Base-by-base conservation (phyloP, 2,888 invertebrate genomes). In the Rhagophthalmus giganteus region DNA sequence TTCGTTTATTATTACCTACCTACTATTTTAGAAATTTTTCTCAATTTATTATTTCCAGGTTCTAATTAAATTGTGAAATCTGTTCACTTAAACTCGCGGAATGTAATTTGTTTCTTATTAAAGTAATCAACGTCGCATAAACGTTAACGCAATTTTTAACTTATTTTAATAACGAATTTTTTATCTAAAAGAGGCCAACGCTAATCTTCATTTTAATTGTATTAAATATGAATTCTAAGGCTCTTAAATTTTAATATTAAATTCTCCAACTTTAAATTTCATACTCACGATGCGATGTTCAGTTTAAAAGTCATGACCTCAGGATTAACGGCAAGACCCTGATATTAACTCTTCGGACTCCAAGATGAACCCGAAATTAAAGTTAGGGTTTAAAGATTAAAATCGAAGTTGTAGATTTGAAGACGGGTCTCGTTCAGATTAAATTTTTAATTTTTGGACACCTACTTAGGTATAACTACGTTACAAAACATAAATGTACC, bases 1-100 rank as follows among this genome's bases (percentile, higher is more conserved):
- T 45, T 37, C 14, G 20, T 30, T 24, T 25, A 26, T 45, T 30
- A 33, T 51, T 14, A 44, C n/a, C n/a, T n/a, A n/a, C n/a, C n/a
- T 45, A 34, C 38, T 34, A 30, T 28, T 24, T 6, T 14, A 34
- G 32, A 34, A 44, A 38, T 10, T 51, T 32, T 51, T 32, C 42
- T 9, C 37, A 38, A 25, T 30, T 28, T 46, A 46, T 46, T 46
- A 25, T 24, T 46, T 31, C 25, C 31, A 25, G 31, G 38, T 37
- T 28, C 14, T 32, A 30, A 33, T 50, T 50, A 32, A 50, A 27
- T 28, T 42, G 26, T 33, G 32, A n/a, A n/a, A n/a, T n/a, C n/a
- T n/a, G n/a, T n/a, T n/a, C n/a, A n/a, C n/a, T n/a, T n/a, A n/a
- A n/a, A n/a, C n/a, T n/a, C n/a, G n/a, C n/a, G n/a, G n/a, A n/a